Evolutionary conservation across 2,888 invertebrate genomes (phyloP), one percentile per base, ranked within the genome.

Genomic region (Lasioglossum vierecki): DNA sequence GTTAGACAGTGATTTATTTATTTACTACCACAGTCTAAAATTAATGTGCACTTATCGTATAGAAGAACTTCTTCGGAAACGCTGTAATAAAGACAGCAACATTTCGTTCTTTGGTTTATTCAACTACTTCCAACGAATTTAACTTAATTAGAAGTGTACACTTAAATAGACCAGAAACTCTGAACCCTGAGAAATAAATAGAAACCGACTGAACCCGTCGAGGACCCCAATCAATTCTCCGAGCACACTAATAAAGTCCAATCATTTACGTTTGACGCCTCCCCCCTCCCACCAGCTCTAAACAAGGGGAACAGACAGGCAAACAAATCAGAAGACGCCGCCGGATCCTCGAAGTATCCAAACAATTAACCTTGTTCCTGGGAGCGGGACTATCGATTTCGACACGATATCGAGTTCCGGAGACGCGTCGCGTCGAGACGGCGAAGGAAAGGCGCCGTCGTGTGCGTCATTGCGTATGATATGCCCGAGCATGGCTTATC

Each of bases 391-490:
- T 68, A 49, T 15, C 53, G 83, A 82, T 73, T 82, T 46, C 30
- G 41, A n/a, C 53, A 44, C 53, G 35, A 76, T 68, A 49, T 72
- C 22, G 41, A 11, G 44, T 71, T 39, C 13, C 35, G 5, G n/a
- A 79, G 57, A 49, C 68, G 68, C 35, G 35, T 68, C 63, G 15
- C 63, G 63, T 49, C 66, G 63, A 35, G 68, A 73, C 26, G 66
- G 44, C 63, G 80, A 63, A 35, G 84, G 57, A 79, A 76, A 60
- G 77, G 82, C 76, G 80, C 72, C 71, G 57, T 79, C 83, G 84
- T 76, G 82, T 78, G 74, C 80, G 79, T 84, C 85, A 88, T 85
- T 84, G 85, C 82, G 73, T 73, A 57, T 79, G 80, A 88, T 82
- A 83, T 77, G 76, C 79, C 76, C 15, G 75, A 79, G 71, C 75